These are phyloP conservation scores for Oophaga pumilio DNA, from an alignment of 2,113 vertebrate species.

Conservation along the genomic window DNA sequence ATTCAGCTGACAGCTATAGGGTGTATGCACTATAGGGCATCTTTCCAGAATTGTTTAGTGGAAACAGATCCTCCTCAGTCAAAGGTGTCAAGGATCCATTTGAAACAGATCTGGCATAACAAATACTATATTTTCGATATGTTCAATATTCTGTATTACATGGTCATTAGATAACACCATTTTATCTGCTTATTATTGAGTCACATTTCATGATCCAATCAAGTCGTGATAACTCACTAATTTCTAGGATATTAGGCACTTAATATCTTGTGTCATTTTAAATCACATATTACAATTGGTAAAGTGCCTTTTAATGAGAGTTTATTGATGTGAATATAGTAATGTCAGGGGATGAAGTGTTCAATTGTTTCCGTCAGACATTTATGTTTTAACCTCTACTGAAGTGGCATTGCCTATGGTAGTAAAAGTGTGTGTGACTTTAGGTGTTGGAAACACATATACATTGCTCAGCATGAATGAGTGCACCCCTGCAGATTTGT, in stretches of 20 bases:
- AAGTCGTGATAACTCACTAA: conserved; percentile 73
- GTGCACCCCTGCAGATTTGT: too few relatives aligned
- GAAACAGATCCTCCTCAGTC: too few relatives aligned
- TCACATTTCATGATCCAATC: background rate
- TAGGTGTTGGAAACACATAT: too few relatives aligned
- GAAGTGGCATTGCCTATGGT: background rate
- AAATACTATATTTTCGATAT: background rate
- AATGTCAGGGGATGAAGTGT: conserved; percentile 62
- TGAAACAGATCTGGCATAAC: background rate
- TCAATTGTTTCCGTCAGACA: background rate
- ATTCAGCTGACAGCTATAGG: too few relatives aligned
- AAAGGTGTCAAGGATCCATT: background rate
- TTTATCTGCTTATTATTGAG: background rate
- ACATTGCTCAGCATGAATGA: too few relatives aligned
- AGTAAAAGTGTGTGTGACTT: background rate
- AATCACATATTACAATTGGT: conserved; percentile 78
- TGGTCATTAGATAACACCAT: background rate
- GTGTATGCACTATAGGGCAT: too few relatives aligned
- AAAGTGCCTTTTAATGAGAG: conserved; percentile 85
- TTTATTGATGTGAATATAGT: conserved; percentile 78
- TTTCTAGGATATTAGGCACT: conserved; percentile 87
- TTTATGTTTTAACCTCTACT: background rate
- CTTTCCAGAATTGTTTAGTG: too few relatives aligned
- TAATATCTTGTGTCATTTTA: conserved; percentile 84
- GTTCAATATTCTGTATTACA: background rate